Percentiles rank a stretch among this genome's conserved stretches.
phyloP scores from a whole-genome alignment of 2,797 vertebrate species.

The Rhyacichthys aspro region DNA sequence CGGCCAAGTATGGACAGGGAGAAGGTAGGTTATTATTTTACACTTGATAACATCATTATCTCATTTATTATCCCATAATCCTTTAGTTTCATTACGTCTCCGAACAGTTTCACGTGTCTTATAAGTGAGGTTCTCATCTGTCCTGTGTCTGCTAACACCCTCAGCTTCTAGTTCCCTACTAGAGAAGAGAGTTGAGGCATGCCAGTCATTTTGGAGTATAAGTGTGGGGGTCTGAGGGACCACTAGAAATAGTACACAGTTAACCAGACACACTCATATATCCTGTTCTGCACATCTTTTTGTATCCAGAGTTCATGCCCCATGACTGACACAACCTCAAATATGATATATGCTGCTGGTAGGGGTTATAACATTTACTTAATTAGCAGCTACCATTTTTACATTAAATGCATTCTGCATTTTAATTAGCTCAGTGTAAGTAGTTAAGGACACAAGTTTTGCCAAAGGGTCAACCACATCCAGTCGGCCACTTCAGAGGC shows the following conservation, averaged over 20 bases:
- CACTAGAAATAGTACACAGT: conserved; percentile 48
- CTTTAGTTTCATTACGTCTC: conserved; percentile 16
- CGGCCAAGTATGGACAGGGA: conserved; percentile 90
- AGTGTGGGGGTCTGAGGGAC: background rate
- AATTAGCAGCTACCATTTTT: background rate
- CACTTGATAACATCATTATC: background rate
- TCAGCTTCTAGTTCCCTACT: conserved; percentile 56
- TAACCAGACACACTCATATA: conserved; percentile 35
- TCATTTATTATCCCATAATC: conserved; percentile 6
- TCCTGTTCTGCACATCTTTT: conserved; percentile 44
- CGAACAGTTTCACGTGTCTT: conserved; percentile 29
- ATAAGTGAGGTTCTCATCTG: conserved; percentile 42
- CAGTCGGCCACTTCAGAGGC: conserved; percentile 28
- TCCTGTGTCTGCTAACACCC: conserved; percentile 40
- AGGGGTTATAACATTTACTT: conserved; percentile 22
- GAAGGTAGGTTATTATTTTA: conserved; percentile 81
- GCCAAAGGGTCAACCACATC: conserved; percentile 19
- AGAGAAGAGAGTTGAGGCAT: conserved; percentile 32
- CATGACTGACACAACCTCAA: conserved; percentile 24
- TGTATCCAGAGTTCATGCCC: background rate
- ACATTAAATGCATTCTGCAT: background rate
- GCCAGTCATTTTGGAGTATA: too few species aligned
- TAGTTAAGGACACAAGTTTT: conserved; percentile 39
- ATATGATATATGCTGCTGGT: conserved; percentile 19
- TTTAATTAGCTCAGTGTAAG: conserved; percentile 35